Base-by-base conservation (phyloP, 2,797 vertebrate species). In the Kryptopterus vitreolus region DNA sequence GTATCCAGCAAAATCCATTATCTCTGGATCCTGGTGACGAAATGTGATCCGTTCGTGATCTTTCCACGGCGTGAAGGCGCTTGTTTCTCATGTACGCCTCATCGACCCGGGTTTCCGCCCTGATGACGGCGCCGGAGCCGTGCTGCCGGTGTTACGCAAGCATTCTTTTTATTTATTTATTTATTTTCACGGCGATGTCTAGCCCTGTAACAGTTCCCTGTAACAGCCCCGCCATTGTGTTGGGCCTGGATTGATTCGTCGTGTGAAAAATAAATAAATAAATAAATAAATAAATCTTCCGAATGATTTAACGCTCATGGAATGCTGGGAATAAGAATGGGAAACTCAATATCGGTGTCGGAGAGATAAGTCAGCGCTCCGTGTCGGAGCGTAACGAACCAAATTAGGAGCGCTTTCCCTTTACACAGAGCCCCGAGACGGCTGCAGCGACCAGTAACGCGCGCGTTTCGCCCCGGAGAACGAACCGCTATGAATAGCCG, bases 1-100 rank as follows among this genome's bases (percentile, higher is more conserved):
- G 0, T 83, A 63, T 86, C 72, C 75, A 79, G 82, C 78, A 52
- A 31, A n/a, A 79, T 76, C 58, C 81, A 72, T 86, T 66, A 85
- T 83, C 76, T 82, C 84, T 73, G 59, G 79, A 61, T 76, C 79
- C 86, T 86, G 75, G 24, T 83, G 71, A 80, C 76, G 18, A 82
- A 59, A 70, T 62, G 77, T 84, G 85, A 78, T 8, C 38, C 59
- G 75, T 78, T 48, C 59, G 75, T 78, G 63, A 59, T 48, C 33
- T 29, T 31, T 24, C 76, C 43, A 22, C 3, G 24, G 78, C 81
- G 83, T 76, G 79, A 85, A 82, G 35, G 46, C 74, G 69, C 80
- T 80, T 69, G 74, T 80, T 79, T 79, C 33, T 71, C 38, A 66
- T 35, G 71, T 78, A 59, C 62, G 48, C 43, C 79, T 61, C 78